These are phyloP conservation scores for Cephus runcator DNA, from an alignment of 2,888 invertebrate species.

Conservation along the genomic window DNA sequence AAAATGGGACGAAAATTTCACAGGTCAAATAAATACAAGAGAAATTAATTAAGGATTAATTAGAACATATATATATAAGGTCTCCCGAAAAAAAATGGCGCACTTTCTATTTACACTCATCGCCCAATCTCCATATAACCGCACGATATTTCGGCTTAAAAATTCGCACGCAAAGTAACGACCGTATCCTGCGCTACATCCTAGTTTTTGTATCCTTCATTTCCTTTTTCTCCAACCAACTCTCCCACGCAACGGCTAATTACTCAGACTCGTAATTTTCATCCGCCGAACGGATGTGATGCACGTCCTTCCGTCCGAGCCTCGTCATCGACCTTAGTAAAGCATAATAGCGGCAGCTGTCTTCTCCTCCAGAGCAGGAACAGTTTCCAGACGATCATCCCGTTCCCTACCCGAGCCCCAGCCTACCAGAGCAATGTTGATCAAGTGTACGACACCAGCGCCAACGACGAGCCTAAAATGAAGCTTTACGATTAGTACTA, in stretches of 20 bases:
- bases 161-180: background rate
- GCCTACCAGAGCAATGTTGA: conserved; percentile 79
- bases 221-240: background rate
- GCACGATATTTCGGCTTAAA: background rate
- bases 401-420: conserved; percentile 78
- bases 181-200: background rate
- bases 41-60: background rate
- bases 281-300: background rate
- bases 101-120: background rate
- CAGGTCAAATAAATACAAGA: background rate
- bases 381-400: conserved; percentile 70
- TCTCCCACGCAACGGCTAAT: background rate
- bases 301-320: background rate
- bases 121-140: background rate
- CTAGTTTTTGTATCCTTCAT: background rate
- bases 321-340: conserved; percentile 67
- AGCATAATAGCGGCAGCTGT: conserved; percentile 87
- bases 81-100: background rate
- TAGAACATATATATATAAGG: background rate
- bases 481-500: background rate
- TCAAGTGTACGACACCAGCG: conserved; percentile 75
- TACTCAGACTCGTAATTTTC: background rate
- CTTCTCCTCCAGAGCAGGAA: conserved; percentile 80
- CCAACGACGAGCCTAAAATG: conserved; percentile 76
- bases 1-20: background rate